Conservation (phyloP, 1,140 invertebrate species). For the Bombus superbus region DNA sequence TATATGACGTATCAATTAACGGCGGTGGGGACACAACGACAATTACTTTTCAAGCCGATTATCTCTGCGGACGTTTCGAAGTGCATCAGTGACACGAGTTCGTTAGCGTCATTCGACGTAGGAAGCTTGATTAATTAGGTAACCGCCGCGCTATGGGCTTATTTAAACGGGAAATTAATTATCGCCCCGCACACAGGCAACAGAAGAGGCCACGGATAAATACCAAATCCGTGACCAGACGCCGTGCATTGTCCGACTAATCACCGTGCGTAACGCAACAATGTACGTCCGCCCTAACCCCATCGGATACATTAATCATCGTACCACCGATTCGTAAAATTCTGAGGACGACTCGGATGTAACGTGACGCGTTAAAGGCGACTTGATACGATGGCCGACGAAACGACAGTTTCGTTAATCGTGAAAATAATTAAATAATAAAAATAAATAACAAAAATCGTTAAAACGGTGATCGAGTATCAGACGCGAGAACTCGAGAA, state of each 20-base stretch:
- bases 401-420: too few relatives aligned
- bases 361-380: too few relatives aligned
- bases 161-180: conserved; percentile 62
- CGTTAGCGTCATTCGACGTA: conserved; percentile 52
- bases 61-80: conserved; percentile 30
- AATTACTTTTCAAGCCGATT: conserved; percentile 30
- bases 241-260: conserved; percentile 25
- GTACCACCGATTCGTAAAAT: neutral
- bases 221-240: conserved; percentile 12
- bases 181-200: neutral
- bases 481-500: too few relatives aligned
- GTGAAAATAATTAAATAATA: too few relatives aligned
- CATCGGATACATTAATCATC: neutral
- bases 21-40: neutral
- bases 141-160: neutral
- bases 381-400: too few relatives aligned
- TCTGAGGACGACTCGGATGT: too few relatives aligned
- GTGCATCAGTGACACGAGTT: conserved; percentile 36
- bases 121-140: conserved; percentile 54
- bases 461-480: too few relatives aligned
- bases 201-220: conserved; percentile 28
- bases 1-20: conserved; percentile 26
- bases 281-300: neutral
- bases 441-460: too few relatives aligned
- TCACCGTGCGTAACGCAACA: conserved; percentile 17